A percentile compares a stretch with the other conserved stretches of the same genome.
Conservation (phyloP, 2,113 vertebrate genomes). For the Ivindomyrus marchei region DNA sequence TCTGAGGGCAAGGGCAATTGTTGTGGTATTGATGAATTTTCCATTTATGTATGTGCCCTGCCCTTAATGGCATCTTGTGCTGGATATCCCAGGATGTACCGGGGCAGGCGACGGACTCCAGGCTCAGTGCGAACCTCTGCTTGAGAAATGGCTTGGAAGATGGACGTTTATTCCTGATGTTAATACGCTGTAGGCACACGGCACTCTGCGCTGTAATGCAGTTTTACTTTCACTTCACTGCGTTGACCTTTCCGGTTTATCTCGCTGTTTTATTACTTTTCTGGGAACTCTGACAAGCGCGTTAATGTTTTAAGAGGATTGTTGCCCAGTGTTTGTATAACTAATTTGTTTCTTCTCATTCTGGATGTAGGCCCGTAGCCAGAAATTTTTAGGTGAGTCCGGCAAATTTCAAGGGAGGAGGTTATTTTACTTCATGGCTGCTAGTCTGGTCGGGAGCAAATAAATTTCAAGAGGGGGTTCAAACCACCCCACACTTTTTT, state of each 20-base stretch:
- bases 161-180: background rate
- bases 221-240: background rate
- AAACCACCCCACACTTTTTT: background rate
- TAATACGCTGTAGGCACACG: background rate
- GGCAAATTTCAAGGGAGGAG: background rate
- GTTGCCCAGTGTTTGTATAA: background rate
- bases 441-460: background rate
- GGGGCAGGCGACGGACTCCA: background rate
- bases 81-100: background rate
- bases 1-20: background rate
- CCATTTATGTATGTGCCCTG: background rate
- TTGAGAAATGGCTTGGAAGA: background rate
- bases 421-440: background rate
- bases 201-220: background rate
- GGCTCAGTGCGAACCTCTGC: background rate
- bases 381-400: background rate
- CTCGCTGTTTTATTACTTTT: background rate
- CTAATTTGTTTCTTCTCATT: background rate
- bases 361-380: background rate
- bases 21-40: background rate
- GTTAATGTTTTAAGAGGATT: background rate
- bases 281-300: background rate
- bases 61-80: background rate
- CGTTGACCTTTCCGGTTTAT: background rate
- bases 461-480: background rate